Base-by-base conservation (phyloP, 2,113 vertebrate species). In the Poeciliopsis occidentalis region DNA sequence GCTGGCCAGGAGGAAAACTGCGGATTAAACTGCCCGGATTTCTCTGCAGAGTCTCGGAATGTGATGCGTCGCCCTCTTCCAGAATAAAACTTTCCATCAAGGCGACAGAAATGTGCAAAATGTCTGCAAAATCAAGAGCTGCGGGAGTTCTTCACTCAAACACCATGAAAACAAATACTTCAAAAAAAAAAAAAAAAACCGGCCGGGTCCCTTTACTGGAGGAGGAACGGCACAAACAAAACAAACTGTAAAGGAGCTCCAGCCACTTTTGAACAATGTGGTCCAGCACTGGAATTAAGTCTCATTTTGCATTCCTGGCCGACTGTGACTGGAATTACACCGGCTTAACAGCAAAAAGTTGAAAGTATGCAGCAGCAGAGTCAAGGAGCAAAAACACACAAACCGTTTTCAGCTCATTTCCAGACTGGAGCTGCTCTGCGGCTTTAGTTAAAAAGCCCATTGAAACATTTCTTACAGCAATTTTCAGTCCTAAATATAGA, bases 91-190 rank as follows among this genome's bases (percentile, higher is more conserved):
- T 4, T 32, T 69, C 22, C 12, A 17, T 15, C 6, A 80, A 44
- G 69, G 44, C 32, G 24, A 62, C n/a, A 15, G 22, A 73, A 86
- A 67, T 75, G 74, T 81, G 75, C 75, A 81, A 72, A 81, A 37
- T 0, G n/a, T 15, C 72, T 68, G 62, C 15, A 76, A 31, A 26
- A 41, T 62, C 4, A 29, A 24, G 17, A 67, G 24, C 47, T 32
- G 61, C 61, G 22, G 54, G 63, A 41, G n/a, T 80, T 19, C 62
- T 65, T 37, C 44, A 60, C 32, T 64, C 60, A 27, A 60, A 86
- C 29, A 67, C 15, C 24, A 12, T 2, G 51, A 26, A 4, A 15
- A 39, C n/a, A 47, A 64, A 61, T 26, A 22, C n/a, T 2, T 64
- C 17, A 30, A 69, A 69, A 69, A 69, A 39, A 29, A 2, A 29